Base-by-base conservation (phyloP, 2,888 invertebrate species). In the Monopis laevigella region DNA sequence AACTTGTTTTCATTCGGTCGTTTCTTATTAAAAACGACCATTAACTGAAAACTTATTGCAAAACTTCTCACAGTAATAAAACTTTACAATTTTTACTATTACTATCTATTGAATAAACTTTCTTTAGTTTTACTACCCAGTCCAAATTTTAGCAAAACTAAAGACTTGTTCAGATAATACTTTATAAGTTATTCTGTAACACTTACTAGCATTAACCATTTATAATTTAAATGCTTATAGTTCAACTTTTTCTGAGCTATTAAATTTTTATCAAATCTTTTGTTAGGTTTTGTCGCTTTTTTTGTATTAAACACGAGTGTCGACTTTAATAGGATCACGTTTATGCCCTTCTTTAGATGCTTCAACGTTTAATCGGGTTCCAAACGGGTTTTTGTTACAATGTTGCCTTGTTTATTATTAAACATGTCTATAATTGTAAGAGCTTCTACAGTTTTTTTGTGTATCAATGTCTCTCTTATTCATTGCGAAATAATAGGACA, bases 361-460 rank as follows among this genome's bases (percentile, higher is more conserved):
- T 50, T 48, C 50, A 52, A 53, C 51, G 48, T 56, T 57, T 58
- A 54, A 65, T 57, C 47, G 55, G 49, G 43, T 40, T 5, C 13
- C 5, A 46, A 62, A 74, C 74, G 47, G 56, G 68, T 73, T 73
- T 64, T 52, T 24, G 41, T 53, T 53, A 58, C 75, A 73, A 55
- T 70, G 74, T 77, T 74, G 70, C 74, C 64, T 72, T 77, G 74
- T 80, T 78, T 78, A 77, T n/a, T n/a, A n/a, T 75, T 74, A 75
- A 75, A 32, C 32, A 32, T 17, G 17, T 5, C 17, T 16, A 17
- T 32, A 32, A n/a, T n/a, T n/a, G n/a, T n/a, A n/a, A n/a, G n/a
- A n/a, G n/a, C n/a, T n/a, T n/a, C n/a, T n/a, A n/a, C n/a, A n/a
- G n/a, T n/a, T n/a, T n/a, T n/a, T n/a, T n/a, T n/a, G n/a, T n/a